Evolutionary conservation across 2,113 vertebrate genomes (phyloP).

Genomic region (Numida meleagris): DNA sequence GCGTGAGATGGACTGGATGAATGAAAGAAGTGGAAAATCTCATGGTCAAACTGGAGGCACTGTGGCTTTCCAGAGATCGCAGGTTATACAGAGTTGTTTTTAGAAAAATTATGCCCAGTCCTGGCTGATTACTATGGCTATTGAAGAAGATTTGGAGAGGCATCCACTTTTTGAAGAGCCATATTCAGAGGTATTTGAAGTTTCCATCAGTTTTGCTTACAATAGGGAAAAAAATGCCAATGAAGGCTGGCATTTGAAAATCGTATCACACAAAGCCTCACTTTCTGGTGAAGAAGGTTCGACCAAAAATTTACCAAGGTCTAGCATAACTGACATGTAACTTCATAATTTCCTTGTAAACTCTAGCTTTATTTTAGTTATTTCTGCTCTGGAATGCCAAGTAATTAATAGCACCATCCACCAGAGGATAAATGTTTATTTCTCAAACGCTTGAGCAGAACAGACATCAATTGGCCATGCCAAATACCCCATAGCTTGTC

Average conservation of each 20-base stretch:
- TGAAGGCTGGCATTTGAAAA: not conserved
- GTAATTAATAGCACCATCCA: not conserved
- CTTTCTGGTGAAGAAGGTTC: not conserved
- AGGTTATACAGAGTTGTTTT: not conserved
- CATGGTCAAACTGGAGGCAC: not conserved
- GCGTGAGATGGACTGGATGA: not conserved
- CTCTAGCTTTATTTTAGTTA: not conserved
- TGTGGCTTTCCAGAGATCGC: not conserved
- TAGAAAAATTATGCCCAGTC: not conserved
- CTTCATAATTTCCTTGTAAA: not conserved
- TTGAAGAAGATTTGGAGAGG: not conserved
- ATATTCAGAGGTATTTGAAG: not conserved
- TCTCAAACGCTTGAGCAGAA: not conserved
- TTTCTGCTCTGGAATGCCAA: not conserved
- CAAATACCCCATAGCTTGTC: not conserved
- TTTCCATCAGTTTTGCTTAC: not conserved
- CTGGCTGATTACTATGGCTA: not conserved
- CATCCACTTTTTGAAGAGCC: not conserved
- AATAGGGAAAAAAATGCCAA: not conserved
- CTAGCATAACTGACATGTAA: not conserved
- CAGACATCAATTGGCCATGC: not conserved
- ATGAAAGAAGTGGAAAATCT: not conserved
- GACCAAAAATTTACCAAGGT: not conserved
- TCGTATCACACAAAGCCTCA: not conserved
- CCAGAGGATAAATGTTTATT: not conserved